phyloP scores from a whole-genome alignment of 2,797 vertebrate genomes.

The Psittacula derbiana region DNA sequence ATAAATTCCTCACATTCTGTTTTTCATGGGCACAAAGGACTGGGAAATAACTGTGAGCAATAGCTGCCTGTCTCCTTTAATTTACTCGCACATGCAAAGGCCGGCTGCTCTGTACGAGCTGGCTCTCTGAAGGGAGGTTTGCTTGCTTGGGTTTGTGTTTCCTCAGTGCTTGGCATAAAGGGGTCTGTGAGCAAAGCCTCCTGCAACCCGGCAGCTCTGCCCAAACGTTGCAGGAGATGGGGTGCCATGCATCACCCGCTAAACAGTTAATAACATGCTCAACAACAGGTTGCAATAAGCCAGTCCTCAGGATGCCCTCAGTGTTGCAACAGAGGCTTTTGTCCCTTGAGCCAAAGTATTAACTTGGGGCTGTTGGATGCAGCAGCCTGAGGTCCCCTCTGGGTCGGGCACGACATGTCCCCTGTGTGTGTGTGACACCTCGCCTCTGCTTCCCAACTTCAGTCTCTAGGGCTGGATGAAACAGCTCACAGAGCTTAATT shows the following conservation, averaged over 20 bases:
- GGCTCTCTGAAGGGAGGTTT: background rate
- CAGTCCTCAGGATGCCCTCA: background rate
- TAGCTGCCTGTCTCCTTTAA: background rate
- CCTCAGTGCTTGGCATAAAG: background rate
- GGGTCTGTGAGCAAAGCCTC: background rate
- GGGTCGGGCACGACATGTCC: accelerated
- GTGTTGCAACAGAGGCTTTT: background rate
- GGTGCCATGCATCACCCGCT: background rate
- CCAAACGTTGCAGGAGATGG: background rate
- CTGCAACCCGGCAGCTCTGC: background rate
- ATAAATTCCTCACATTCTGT: background rate
- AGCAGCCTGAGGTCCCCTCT: background rate
- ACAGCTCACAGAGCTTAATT: constrained; percentile 2
- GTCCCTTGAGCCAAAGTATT: background rate
- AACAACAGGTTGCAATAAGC: background rate
- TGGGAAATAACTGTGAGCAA: background rate
- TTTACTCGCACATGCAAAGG: background rate
- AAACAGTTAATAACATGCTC: background rate
- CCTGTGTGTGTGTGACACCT: background rate
- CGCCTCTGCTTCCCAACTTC: accelerated
- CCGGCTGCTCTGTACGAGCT: accelerated
- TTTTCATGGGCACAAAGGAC: background rate
- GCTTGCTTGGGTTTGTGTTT: background rate
- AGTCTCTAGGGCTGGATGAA: background rate
- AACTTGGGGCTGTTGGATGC: background rate